Percentiles rank a stretch among this genome's conserved stretches.
Conservation (phyloP, 2,797 vertebrate genomes). For the Myotis vivesi region DNA sequence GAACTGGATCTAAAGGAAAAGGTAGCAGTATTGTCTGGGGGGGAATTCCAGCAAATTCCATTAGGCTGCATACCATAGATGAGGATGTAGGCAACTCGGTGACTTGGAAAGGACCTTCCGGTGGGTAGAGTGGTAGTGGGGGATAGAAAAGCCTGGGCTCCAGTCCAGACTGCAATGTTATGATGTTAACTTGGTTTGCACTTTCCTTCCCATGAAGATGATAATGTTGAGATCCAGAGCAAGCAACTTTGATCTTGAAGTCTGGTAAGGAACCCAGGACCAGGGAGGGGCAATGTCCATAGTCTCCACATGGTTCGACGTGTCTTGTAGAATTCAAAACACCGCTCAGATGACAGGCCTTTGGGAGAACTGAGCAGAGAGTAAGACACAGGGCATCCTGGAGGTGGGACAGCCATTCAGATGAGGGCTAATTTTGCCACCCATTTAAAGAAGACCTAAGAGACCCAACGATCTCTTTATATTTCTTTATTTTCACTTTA, state of each 20-base stretch:
- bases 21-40: constrained; percentile 28
- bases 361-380: neutral
- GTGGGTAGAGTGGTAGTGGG: neutral
- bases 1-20: constrained; percentile 58
- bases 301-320: neutral
- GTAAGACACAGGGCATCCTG: neutral
- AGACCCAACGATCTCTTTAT: neutral
- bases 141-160: neutral
- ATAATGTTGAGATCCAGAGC: neutral
- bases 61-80: neutral
- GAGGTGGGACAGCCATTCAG: neutral
- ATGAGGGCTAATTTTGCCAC: neutral
- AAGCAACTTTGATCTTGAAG: neutral
- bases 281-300: fast-evolving
- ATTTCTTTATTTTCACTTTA: neutral
- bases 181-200: neutral
- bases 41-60: constrained; percentile 16
- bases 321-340: neutral
- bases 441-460: neutral
- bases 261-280: neutral
- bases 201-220: neutral
- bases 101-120: neutral
- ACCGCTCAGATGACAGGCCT: neutral
- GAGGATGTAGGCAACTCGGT: neutral
- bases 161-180: too few species aligned